Evolutionary conservation across 2,888 invertebrate species (phyloP).

Genomic region (Mellilla xanthometata): DNA sequence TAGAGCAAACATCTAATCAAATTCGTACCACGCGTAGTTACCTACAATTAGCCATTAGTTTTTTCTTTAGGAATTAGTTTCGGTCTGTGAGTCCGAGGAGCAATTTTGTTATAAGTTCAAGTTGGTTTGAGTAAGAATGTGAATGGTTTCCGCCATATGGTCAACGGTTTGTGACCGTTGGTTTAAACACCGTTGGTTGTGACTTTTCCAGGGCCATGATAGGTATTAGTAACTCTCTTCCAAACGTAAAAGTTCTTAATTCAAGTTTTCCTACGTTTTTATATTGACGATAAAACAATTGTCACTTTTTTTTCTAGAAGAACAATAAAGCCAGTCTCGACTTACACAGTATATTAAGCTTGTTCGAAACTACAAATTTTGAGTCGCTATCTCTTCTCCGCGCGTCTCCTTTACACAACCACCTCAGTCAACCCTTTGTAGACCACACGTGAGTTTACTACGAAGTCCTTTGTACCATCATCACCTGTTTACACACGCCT

Average conservation of each 20-base stretch:
- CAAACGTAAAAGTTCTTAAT: too few relatives aligned
- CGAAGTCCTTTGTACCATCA: conserved; percentile 37
- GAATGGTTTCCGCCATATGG: conserved; percentile 70
- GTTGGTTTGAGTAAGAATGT: conserved; percentile 38
- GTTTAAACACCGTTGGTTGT: conserved; percentile 5
- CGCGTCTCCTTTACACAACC: too few relatives aligned
- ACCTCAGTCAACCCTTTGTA: conserved; percentile 9
- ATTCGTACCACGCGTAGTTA: background rate
- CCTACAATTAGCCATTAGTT: conserved; percentile 7
- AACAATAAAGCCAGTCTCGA: too few relatives aligned
- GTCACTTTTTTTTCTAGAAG: too few relatives aligned
- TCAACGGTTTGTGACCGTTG: conserved; percentile 32
- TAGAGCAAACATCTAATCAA: conserved; percentile 1
- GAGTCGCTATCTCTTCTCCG: too few relatives aligned
- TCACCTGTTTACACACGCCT: conserved; percentile 45
- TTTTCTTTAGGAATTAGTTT: conserved; percentile 13
- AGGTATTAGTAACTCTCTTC: too few relatives aligned
- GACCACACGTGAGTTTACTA: conserved; percentile 42
- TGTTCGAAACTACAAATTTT: too few relatives aligned
- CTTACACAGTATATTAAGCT: too few relatives aligned
- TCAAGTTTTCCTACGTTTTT: too few relatives aligned
- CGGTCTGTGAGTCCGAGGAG: conserved; percentile 6
- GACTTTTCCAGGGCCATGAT: too few relatives aligned
- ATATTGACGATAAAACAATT: too few relatives aligned
- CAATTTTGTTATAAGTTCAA: conserved; percentile 10